phyloP scores from a whole-genome alignment of 2,113 vertebrate species.

The Grammomys dolichurus region DNA sequence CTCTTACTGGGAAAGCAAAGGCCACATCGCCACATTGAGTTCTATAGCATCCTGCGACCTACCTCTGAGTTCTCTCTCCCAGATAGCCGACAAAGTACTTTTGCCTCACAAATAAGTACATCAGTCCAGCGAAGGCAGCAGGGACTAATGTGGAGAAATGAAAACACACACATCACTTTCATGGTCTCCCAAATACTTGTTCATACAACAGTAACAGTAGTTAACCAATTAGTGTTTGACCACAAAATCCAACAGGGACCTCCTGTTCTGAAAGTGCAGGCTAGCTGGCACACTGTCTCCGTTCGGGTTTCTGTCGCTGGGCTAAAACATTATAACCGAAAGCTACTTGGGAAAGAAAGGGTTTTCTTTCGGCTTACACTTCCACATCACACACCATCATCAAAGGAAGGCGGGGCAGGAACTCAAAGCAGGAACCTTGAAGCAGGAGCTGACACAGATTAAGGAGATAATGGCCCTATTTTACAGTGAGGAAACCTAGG shows the following conservation, averaged over 20 bases:
- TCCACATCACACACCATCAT: background rate
- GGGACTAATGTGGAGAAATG: constrained; percentile 87
- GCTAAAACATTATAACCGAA: background rate
- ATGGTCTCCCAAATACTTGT: rapidly evolving
- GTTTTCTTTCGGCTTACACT: background rate
- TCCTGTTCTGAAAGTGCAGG: background rate
- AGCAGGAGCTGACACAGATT: background rate
- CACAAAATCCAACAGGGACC: background rate
- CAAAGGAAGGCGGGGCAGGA: background rate
- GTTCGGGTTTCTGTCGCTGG: background rate
- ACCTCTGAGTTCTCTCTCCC: constrained; percentile 96
- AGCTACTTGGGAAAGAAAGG: background rate
- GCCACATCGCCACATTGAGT: rapidly evolving
- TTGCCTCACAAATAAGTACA: constrained; percentile 95
- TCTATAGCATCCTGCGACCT: constrained; percentile 59
- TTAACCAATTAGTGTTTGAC: no score
- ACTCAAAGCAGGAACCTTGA: background rate
- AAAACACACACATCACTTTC: background rate
- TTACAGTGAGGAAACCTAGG: constrained; percentile 19
- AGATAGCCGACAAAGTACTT: constrained; percentile 98
- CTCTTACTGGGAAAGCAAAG: background rate
- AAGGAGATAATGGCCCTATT: background rate
- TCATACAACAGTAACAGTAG: background rate
- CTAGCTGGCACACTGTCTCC: no score
- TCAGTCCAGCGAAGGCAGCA: constrained; percentile 94